Base-by-base conservation (phyloP, 2,888 invertebrate genomes). In the Drosophila fungiperda region DNA sequence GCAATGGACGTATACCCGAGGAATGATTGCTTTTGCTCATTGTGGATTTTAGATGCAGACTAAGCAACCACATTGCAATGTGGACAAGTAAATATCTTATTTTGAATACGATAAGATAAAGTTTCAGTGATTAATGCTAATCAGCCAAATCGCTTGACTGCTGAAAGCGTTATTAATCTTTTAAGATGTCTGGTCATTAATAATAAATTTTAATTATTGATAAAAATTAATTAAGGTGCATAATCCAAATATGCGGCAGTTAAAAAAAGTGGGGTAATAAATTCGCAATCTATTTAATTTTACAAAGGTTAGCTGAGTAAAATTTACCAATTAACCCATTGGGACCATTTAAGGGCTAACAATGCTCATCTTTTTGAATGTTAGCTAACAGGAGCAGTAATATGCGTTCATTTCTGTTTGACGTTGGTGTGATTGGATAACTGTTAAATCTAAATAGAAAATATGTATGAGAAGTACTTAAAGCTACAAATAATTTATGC, bases 371-470 rank as follows among this genome's bases (percentile, higher is more conserved):
- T 26, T 23, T 40, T 11, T n/a, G 1, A 38, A 54, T 66, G 78
- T 63, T 60, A 67, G 15, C 11, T 67, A 64, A 67, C 78, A 76
- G 72, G 73, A 77, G 78, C 67, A 40, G 12, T 7, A 59, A 72
- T 67, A 1, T 77, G 78, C 78, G 78, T 53, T 49, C 17, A 17
- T 15, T 59, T 17, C 11, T 62, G 49, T 54, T 58, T 42, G 12
- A 3, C 4, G n/a, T n/a, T n/a, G n/a, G 23, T 11, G n/a, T n/a
- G 1, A 40, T n/a, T 33, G 4, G 4, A 20, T n/a, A 32, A 42
- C 6, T 20, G 5, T 17, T 23, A 3, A 26, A 1, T 49, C 1
- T 12, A n/a, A 57, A 57, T 8, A 2, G 11, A 17, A 32, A 29
- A 2, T 3, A 3, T 1, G 3, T 32, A 6, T 15, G 3, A n/a